Conservation (phyloP, 2,113 vertebrate genomes). For the Antechinus stuartii region DNA sequence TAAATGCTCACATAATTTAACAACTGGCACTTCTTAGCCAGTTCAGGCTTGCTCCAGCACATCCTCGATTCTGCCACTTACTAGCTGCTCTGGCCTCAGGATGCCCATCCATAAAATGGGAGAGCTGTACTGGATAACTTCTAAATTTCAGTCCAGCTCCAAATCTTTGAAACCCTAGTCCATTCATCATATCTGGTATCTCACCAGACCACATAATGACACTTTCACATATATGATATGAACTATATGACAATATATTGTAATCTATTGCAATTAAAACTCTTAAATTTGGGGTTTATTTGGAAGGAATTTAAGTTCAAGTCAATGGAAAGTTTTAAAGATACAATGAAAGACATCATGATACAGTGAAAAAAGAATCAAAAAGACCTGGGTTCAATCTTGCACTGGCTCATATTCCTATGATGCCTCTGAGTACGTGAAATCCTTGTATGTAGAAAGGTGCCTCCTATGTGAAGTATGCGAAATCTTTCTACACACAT, state of each 20-base stretch:
- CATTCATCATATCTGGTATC: neutral
- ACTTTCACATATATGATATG: neutral
- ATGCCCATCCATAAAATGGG: neutral
- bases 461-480: no score
- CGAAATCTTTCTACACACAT: neutral
- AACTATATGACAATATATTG: neutral
- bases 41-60: neutral
- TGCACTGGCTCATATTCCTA: neutral
- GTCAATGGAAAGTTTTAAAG: constrained; percentile 12
- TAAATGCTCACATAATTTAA: neutral
- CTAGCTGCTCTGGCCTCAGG: neutral
- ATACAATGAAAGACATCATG: neutral
- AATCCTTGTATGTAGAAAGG: neutral
- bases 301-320: neutral
- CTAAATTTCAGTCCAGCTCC: neutral
- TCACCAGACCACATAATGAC: neutral
- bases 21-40: neutral
- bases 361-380: neutral
- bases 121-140: neutral
- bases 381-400: neutral
- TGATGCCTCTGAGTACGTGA: neutral
- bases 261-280: neutral
- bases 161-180: neutral
- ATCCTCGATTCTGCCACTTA: neutral
- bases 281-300: neutral